These are phyloP conservation scores for Gallinago solitaria DNA, from an alignment of 2,797 vertebrate species.

Conservation along the genomic window DNA sequence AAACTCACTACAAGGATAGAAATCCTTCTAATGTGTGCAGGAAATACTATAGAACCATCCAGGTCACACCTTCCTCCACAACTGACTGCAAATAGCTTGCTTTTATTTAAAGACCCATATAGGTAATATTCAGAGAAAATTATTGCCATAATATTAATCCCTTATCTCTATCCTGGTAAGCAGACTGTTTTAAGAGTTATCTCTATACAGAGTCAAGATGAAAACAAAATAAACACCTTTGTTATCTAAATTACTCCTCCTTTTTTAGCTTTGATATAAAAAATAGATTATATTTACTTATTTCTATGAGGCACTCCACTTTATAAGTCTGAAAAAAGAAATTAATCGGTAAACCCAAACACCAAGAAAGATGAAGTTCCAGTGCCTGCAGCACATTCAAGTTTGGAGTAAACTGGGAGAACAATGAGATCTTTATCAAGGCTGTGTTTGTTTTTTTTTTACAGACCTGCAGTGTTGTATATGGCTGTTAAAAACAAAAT, in stretches of 20 bases:
- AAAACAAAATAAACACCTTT: not conserved
- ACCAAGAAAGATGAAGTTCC: not conserved
- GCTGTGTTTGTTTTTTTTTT: not conserved
- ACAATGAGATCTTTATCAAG: not conserved
- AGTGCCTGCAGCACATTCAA: not conserved
- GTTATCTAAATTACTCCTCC: not conserved
- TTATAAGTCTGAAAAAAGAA: not conserved
- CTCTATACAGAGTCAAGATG: not conserved
- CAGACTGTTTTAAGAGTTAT: not conserved
- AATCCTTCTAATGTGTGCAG: not conserved
- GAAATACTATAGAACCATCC: not conserved
- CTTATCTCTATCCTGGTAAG: not conserved
- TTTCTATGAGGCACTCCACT: not conserved
- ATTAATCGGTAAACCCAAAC: not conserved
- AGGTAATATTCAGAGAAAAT: not conserved
- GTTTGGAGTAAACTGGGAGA: not conserved
- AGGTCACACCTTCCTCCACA: not conserved
- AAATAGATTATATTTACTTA: not conserved
- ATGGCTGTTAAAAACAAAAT: not conserved
- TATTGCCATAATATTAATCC: conserved; percentile 22
- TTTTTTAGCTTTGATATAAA: not conserved
- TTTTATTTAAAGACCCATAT: not conserved
- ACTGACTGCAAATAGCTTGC: not conserved
- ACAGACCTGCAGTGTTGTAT: not conserved
- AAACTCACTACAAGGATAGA: not conserved